Conservation (phyloP, 2,888 invertebrate genomes). For the Prenolepis imparis region DNA sequence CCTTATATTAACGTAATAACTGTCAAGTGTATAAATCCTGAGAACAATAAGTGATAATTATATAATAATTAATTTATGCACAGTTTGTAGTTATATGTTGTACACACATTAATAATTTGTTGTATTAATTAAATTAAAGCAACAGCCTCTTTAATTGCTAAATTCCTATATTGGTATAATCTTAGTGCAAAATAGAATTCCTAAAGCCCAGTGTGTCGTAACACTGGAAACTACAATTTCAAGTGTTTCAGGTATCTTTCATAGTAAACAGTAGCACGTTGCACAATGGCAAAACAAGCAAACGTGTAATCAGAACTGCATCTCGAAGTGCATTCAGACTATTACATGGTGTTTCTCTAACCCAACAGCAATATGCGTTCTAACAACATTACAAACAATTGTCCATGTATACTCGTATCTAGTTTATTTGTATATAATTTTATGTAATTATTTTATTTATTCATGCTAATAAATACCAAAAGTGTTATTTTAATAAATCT, state of each 20-base stretch:
- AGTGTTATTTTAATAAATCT: conserved; percentile 11
- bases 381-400: not conserved
- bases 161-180: conserved; percentile 14
- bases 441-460: not conserved
- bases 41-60: not conserved
- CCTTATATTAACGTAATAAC: conserved; percentile 12
- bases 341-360: not conserved
- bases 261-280: conserved; percentile 50
- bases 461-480: not conserved
- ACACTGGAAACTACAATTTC: conserved; percentile 55
- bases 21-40: not conserved
- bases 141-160: not conserved
- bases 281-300: conserved; percentile 54
- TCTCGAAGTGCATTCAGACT: conserved; percentile 42
- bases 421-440: not conserved
- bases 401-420: not conserved
- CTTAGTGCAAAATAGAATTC: conserved; percentile 35
- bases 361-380: not conserved
- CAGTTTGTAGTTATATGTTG: not conserved
- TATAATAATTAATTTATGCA: conserved; percentile 14
- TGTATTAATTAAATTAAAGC: conserved; percentile 20
- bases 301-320: conserved; percentile 33
- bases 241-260: conserved; percentile 46
- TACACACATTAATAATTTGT: conserved; percentile 7
- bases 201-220: not conserved